Evolutionary conservation across 2,888 invertebrate genomes (phyloP).

Genomic region (Lycophotia porphyrea): DNA sequence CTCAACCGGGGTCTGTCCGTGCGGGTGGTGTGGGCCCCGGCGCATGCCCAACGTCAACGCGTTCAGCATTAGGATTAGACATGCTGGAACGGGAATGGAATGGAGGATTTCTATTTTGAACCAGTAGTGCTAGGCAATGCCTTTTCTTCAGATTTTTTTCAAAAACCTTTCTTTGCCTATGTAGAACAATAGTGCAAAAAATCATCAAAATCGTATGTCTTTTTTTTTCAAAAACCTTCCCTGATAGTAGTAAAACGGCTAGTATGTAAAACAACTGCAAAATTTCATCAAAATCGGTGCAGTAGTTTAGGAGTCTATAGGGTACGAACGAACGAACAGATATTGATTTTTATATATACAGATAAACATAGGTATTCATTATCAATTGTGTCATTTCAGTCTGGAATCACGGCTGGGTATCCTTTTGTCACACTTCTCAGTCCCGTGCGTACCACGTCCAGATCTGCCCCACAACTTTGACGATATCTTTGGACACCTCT

Average conservation of each 20-base stretch:
- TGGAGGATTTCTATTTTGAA: not conserved
- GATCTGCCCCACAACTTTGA: not conserved
- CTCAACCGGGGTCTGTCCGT: conserved; percentile 82
- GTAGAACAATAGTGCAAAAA: no score
- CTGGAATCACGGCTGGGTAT: not conserved
- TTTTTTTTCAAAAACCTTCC: no score
- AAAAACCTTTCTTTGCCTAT: no score
- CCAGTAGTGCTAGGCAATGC: no score
- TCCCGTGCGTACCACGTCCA: not conserved
- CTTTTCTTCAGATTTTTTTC: no score
- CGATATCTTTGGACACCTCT: not conserved
- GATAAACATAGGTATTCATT: not conserved
- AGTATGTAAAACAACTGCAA: no score
- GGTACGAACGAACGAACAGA: no score
- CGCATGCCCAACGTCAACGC: conserved; percentile 73
- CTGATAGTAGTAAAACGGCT: no score
- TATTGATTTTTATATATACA: no score
- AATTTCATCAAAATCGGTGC: no score
- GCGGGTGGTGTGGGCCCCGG: conserved; percentile 86
- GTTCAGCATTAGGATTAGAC: conserved; percentile 75
- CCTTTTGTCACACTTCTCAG: not conserved
- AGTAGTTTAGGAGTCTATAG: no score
- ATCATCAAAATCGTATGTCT: no score
- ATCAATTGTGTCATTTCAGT: not conserved
- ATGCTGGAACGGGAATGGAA: conserved; percentile 72